These are phyloP conservation scores for Acromyrmex echinatior DNA, from an alignment of 1,140 invertebrate genomes.

Conservation along the genomic window DNA sequence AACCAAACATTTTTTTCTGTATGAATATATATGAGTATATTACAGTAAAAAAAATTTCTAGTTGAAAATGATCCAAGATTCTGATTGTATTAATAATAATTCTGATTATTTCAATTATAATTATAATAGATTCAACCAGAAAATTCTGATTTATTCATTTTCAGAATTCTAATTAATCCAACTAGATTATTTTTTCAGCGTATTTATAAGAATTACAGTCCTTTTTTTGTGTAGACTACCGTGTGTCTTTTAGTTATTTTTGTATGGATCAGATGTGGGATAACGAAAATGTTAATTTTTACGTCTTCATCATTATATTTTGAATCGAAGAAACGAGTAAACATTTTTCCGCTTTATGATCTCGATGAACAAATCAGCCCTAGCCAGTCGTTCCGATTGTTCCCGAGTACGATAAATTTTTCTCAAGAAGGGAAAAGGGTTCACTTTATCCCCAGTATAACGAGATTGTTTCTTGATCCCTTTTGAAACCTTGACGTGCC, in stretches of 20 bases:
- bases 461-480: slow-evolving; percentile 46
- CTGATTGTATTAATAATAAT: too few species aligned
- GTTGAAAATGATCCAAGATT: too few species aligned
- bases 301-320: not conserved
- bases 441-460: slow-evolving; percentile 12
- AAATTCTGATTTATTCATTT: too few species aligned
- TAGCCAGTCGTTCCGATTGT: not conserved
- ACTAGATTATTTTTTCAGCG: too few species aligned
- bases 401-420: slow-evolving; percentile 21
- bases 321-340: not conserved
- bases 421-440: slow-evolving; percentile 58
- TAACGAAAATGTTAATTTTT: not conserved
- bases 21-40: too few species aligned
- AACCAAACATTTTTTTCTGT: too few species aligned
- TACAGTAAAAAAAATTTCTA: too few species aligned
- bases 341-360: not conserved
- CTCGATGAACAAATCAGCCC: not conserved
- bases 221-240: not conserved
- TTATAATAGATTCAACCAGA: too few species aligned
- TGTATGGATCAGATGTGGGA: not conserved
- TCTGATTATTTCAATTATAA: too few species aligned
- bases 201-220: too few species aligned
- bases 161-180: too few species aligned
- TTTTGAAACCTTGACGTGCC: not conserved
- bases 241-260: not conserved